A percentile compares a stretch with the other conserved stretches of the same genome.
These are phyloP conservation scores for Ptychoptera contaminata DNA, from an alignment of 2,888 invertebrate species.

Conservation along the genomic window DNA sequence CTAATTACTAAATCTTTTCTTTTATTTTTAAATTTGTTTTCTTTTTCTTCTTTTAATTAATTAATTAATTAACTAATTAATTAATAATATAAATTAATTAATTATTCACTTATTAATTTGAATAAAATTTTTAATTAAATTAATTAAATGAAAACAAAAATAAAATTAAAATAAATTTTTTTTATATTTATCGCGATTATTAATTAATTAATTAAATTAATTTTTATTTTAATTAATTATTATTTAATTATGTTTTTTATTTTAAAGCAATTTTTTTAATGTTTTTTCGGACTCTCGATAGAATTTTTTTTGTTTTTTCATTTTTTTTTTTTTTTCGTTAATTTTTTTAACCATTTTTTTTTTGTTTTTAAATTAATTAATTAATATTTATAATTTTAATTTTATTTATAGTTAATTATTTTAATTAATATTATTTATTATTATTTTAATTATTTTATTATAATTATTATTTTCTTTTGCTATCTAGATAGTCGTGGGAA, in stretches of 20 bases:
- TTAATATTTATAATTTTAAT: background rate
- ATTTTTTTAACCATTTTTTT: background rate
- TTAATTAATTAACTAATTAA: too few species aligned
- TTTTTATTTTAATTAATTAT: background rate
- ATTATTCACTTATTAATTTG: too few species aligned
- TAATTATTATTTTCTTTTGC: background rate
- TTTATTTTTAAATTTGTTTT: too few species aligned
- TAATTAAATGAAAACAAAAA: too few species aligned
- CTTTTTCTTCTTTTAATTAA: too few species aligned
- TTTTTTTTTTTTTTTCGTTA: conserved; percentile 1
- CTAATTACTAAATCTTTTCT: too few species aligned
- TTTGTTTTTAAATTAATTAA: background rate
- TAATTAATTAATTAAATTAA: background rate
- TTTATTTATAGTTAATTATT: conserved; percentile 8
- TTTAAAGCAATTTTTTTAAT: background rate
- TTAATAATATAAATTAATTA: too few species aligned
- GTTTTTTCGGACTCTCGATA: background rate
- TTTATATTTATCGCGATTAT: too few species aligned
- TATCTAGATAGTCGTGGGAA: background rate
- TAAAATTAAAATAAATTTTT: too few species aligned
- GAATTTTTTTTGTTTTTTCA: conserved; percentile 6
- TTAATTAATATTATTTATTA: background rate
- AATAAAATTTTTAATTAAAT: too few species aligned
- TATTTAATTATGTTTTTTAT: background rate
- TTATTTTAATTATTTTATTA: conserved; percentile 1